Conservation (phyloP, 2,888 invertebrate genomes). For the Polylopha cassiicola region DNA sequence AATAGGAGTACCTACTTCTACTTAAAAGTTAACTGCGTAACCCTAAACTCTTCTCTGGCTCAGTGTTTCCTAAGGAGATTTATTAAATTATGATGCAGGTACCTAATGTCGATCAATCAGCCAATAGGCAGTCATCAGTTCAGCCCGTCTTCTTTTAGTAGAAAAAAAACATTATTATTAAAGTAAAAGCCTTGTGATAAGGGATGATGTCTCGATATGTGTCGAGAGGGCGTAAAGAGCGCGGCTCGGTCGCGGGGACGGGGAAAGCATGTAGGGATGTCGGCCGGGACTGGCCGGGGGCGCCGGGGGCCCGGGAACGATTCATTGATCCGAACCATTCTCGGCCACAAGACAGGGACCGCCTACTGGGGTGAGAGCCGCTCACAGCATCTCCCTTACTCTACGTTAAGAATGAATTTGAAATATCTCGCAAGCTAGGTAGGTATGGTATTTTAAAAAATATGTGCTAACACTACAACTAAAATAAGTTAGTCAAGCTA, state of each 20-base stretch:
- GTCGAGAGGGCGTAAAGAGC: constrained; percentile 40
- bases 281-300: constrained; percentile 35
- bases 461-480: neutral
- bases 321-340: constrained; percentile 74
- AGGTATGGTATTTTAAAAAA: constrained; percentile 3
- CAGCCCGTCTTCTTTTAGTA: neutral
- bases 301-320: constrained; percentile 57
- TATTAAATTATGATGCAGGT: no score
- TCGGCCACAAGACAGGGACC: constrained; percentile 63
- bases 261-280: constrained; percentile 41
- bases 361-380: constrained; percentile 37
- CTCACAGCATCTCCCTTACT: constrained; percentile 37
- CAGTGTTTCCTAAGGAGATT: no score
- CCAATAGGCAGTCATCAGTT: no score
- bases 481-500: no score
- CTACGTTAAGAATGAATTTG: constrained; percentile 24
- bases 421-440: constrained; percentile 5
- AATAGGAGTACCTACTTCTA: no score
- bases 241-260: constrained; percentile 26
- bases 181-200: constrained; percentile 5
- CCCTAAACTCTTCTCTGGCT: no score
- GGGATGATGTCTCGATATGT: constrained; percentile 30
- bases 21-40: no score
- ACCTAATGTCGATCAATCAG: no score
- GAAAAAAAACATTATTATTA: constrained; percentile 1